Evolutionary conservation across 2,888 invertebrate genomes (phyloP).

Genomic region (Thera britannica): DNA sequence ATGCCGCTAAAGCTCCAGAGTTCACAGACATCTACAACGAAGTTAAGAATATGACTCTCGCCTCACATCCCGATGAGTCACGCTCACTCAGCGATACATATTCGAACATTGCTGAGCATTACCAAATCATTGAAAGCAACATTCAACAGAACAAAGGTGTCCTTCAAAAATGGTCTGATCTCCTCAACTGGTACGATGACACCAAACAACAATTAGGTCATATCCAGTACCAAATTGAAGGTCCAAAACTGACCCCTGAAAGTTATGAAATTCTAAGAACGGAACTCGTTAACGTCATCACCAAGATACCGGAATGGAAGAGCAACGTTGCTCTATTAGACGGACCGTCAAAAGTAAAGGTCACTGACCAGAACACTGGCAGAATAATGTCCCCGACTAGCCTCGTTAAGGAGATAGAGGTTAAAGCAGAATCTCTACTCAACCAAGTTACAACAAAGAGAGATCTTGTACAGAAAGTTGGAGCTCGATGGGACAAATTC

Average conservation of each 20-base stretch:
- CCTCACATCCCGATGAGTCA: constrained; percentile 90
- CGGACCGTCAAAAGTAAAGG: constrained; percentile 87
- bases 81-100: constrained; percentile 90
- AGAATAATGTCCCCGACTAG: constrained; percentile 89
- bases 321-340: constrained; percentile 88
- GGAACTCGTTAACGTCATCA: constrained; percentile 88
- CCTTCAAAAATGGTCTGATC: constrained; percentile 92
- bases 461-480: constrained; percentile 88
- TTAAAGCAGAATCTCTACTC: constrained; percentile 87
- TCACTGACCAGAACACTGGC: constrained; percentile 89
- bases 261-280: constrained; percentile 88
- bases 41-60: constrained; percentile 90
- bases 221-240: constrained; percentile 91
- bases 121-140: constrained; percentile 90
- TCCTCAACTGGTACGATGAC: constrained; percentile 92
- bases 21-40: constrained; percentile 93
- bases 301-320: constrained; percentile 89
- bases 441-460: constrained; percentile 88
- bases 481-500: constrained; percentile 91
- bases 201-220: constrained; percentile 91
- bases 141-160: constrained; percentile 90
- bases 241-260: constrained; percentile 88
- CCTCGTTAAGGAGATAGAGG: constrained; percentile 89
- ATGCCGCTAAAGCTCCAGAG: constrained; percentile 91
- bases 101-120: constrained; percentile 89